phyloP scores from a whole-genome alignment of 2,888 invertebrate species.

The Oscheius sp. region DNA sequence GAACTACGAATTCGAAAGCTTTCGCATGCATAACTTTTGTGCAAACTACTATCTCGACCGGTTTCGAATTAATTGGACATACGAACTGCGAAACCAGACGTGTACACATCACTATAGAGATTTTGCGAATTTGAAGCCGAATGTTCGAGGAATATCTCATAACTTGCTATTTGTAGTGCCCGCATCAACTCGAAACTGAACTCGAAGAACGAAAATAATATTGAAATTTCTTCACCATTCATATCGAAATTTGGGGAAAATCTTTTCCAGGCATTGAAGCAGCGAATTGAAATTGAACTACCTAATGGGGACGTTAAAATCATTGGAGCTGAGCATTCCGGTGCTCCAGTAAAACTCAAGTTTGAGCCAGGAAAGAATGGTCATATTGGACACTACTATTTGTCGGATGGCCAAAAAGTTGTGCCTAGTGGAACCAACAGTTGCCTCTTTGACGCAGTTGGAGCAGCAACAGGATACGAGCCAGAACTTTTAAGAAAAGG shows the following conservation, averaged over 20 bases:
- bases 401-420: background rate
- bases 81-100: no score
- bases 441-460: background rate
- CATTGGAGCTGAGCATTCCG: background rate
- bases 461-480: background rate
- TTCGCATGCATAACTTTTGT: no score
- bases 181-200: no score
- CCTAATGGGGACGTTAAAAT: background rate
- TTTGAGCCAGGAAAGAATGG: background rate
- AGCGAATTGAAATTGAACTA: background rate
- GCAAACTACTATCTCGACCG: no score
- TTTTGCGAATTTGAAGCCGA: no score
- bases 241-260: background rate
- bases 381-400: background rate
- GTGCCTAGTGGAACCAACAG: background rate
- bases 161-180: no score
- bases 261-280: background rate
- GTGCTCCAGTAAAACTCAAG: background rate
- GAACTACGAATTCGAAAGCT: no score
- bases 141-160: no score
- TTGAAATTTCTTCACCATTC: background rate
- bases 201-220: no score
- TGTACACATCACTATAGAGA: no score
- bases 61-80: no score
- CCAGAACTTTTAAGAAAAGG: background rate